Percentiles rank a stretch among this genome's conserved stretches.
Evolutionary conservation across 2,888 invertebrate genomes (phyloP).

Genomic region (Perithous albicinctus): DNA sequence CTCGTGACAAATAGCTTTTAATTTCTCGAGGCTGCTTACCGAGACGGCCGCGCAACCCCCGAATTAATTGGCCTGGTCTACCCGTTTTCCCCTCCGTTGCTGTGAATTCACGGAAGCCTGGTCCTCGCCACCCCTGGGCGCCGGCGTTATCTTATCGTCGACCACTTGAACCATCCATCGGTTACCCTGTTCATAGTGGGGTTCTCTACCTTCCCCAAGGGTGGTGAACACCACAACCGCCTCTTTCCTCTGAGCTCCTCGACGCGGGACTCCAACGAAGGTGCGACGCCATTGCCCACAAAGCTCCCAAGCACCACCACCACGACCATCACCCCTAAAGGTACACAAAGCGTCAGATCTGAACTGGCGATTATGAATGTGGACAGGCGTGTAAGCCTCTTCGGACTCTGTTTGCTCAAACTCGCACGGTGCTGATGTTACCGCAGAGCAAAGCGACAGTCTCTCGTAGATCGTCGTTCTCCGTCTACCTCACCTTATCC

Average conservation of each 20-base stretch:
- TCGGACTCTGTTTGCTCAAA: conserved; percentile 75
- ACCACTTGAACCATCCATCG: conserved; percentile 80
- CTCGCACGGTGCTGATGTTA: conserved; percentile 56
- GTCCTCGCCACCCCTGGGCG: conserved; percentile 74
- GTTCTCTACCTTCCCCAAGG: conserved; percentile 52
- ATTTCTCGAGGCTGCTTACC: conserved; percentile 84
- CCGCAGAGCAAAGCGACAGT: background rate
- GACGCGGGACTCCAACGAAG: conserved; percentile 23
- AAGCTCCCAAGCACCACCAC: conserved; percentile 43
- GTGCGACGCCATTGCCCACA: conserved; percentile 44
- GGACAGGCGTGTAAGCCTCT: conserved; percentile 80
- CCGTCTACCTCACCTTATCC: background rate
- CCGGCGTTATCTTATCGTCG: conserved; percentile 84
- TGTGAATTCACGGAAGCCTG: conserved; percentile 59
- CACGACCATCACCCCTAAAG: conserved; percentile 63
- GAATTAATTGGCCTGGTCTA: conserved; percentile 80
- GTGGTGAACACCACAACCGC: background rate
- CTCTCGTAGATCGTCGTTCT: background rate
- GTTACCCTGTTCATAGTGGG: conserved; percentile 47
- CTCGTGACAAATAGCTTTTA: conserved; percentile 84
- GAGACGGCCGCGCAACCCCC: conserved; percentile 75
- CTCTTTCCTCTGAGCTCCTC: conserved; percentile 41
- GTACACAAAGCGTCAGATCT: conserved; percentile 79
- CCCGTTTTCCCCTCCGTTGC: conserved; percentile 7
- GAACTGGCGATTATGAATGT: conserved; percentile 81